Conservation (phyloP, 2,113 vertebrate species). For the Sphaerodactylus townsendi region DNA sequence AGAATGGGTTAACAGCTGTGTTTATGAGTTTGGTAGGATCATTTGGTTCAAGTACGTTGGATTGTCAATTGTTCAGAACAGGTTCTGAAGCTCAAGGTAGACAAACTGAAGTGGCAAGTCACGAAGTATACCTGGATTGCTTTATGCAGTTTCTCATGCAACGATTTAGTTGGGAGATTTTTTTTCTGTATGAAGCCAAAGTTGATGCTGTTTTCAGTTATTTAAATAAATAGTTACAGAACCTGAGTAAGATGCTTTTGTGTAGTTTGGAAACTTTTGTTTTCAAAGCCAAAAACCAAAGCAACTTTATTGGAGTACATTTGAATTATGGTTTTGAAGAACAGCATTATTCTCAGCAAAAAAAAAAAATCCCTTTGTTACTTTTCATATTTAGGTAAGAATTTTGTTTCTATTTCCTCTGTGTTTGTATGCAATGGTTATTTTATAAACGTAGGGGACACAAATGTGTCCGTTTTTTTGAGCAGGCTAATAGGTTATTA, state of each 20-base stretch:
- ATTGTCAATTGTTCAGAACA: neutral
- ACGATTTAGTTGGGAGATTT: neutral
- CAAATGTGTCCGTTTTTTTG: too few relatives aligned
- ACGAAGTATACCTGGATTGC: neutral
- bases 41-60: neutral
- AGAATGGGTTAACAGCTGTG: too few relatives aligned
- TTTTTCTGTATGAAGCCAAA: neutral
- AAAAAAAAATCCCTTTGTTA: too few relatives aligned
- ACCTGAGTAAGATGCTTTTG: neutral
- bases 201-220: neutral
- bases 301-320: neutral
- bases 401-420: too few relatives aligned
- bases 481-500: too few relatives aligned
- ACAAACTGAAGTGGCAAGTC: neutral
- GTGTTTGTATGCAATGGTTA: too few relatives aligned
- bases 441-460: too few relatives aligned
- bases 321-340: fast-evolving
- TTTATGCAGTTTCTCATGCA: neutral
- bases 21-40: neutral
- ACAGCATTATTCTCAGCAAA: neutral
- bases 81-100: neutral
- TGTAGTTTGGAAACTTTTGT: conserved; percentile 15
- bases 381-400: neutral
- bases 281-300: conserved; percentile 9
- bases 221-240: neutral